Evolutionary conservation across 1,140 invertebrate genomes (phyloP).

Genomic region (Meloidogyne hapla): DNA sequence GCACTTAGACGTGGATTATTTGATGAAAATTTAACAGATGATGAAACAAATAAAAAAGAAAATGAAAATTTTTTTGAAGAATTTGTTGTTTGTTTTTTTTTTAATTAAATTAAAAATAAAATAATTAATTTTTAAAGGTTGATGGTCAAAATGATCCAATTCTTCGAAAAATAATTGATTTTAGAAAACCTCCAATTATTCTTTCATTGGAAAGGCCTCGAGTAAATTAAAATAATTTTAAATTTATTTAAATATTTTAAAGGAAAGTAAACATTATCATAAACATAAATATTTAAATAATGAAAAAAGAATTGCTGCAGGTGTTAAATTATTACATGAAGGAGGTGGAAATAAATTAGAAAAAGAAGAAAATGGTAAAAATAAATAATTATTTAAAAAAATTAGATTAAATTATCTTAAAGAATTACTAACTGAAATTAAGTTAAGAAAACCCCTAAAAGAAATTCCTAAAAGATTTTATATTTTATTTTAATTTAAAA

Average conservation of each 20-base stretch:
- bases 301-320: background rate
- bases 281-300: background rate
- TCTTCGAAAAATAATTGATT: conserved; percentile 29
- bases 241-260: background rate
- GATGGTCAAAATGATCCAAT: conserved; percentile 28
- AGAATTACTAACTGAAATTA: no score
- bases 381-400: background rate
- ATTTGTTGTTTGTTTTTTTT: conserved; percentile 7
- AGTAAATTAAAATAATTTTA: background rate
- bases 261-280: background rate
- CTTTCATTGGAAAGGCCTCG: conserved; percentile 26
- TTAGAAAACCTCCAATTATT: conserved; percentile 22
- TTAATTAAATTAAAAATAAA: background rate
- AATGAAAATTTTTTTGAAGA: background rate
- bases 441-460: no score
- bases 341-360: background rate
- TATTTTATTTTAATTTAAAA: no score
- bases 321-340: conserved; percentile 3
- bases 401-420: no score
- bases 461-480: no score
- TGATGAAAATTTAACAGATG: background rate
- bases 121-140: background rate
- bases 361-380: background rate
- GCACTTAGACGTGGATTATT: conserved; percentile 26
- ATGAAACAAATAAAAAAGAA: background rate